Evolutionary conservation across 2,113 vertebrate species (phyloP).

Genomic region (Muntiacus reevesi): DNA sequence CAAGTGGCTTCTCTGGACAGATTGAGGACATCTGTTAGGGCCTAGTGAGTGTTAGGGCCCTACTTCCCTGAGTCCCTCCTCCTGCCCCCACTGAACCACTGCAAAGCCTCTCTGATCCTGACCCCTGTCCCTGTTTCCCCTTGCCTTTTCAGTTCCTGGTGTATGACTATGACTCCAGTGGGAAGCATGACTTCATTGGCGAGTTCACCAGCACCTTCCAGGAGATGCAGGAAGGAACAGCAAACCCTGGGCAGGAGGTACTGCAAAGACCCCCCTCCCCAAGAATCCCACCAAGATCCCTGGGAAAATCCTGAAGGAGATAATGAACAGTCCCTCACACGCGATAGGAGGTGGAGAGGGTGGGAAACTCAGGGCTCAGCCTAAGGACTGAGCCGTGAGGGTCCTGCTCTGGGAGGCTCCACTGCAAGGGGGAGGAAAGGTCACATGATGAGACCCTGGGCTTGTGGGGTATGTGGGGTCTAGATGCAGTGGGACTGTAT

Average conservation of each 20-base stretch:
- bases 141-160: conserved; percentile 69
- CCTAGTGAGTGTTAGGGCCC: background rate
- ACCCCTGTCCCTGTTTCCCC: background rate
- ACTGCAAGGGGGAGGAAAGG: background rate
- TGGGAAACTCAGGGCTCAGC: background rate
- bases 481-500: conserved; percentile 80
- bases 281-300: background rate
- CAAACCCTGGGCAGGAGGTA: conserved; percentile 73
- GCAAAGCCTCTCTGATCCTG: background rate
- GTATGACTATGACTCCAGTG: conserved; percentile 78
- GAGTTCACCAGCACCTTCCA: conserved; percentile 79
- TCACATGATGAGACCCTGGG: background rate
- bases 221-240: conserved; percentile 72
- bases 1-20: background rate
- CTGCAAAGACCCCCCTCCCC: background rate
- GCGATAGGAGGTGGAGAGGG: background rate
- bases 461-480: conserved; percentile 38
- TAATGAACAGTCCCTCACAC: background rate
- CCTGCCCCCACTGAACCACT: background rate
- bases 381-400: background rate
- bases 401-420: background rate
- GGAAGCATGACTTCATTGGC: conserved; percentile 79
- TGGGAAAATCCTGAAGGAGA: background rate
- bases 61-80: background rate
- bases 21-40: background rate